Evolutionary conservation across 1,140 invertebrate genomes (phyloP).

Genomic region (Drosophila prosaltans): DNA sequence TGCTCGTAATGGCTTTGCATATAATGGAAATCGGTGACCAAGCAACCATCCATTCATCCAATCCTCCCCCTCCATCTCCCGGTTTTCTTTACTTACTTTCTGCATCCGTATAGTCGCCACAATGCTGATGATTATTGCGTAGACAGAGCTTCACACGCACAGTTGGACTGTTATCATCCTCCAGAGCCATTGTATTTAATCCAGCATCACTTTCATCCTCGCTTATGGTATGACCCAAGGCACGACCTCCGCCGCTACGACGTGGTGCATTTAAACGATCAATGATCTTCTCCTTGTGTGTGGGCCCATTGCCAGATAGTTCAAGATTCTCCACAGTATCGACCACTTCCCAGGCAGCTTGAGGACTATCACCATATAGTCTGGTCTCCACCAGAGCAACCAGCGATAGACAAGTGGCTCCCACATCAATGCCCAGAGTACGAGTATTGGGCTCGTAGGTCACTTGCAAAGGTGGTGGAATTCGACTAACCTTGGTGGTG

Average conservation of each 20-base stretch:
- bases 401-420: constrained; percentile 89
- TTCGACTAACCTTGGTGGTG: constrained; percentile 92
- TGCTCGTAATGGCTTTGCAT: constrained; percentile 78
- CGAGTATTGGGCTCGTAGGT: constrained; percentile 91
- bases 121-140: constrained; percentile 89
- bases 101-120: constrained; percentile 91
- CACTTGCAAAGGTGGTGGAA: constrained; percentile 91
- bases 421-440: constrained; percentile 90
- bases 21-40: constrained; percentile 69
- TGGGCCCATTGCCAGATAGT: constrained; percentile 87
- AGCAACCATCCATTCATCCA: constrained; percentile 2
- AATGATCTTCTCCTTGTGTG: constrained; percentile 87
- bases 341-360: constrained; percentile 88
- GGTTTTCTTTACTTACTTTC: constrained; percentile 87
- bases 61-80: constrained; percentile 8
- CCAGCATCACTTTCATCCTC: constrained; percentile 79
- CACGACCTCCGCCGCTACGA: constrained; percentile 83
- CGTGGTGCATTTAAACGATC: constrained; percentile 84
- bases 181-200: constrained; percentile 83
- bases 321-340: constrained; percentile 87
- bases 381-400: constrained; percentile 89
- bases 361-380: constrained; percentile 85
- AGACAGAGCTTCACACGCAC: constrained; percentile 91
- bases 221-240: constrained; percentile 83
- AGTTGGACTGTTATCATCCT: constrained; percentile 86